Evolutionary conservation across 2,113 vertebrate genomes (phyloP).

Genomic region (Circaetus cinerascens): DNA sequence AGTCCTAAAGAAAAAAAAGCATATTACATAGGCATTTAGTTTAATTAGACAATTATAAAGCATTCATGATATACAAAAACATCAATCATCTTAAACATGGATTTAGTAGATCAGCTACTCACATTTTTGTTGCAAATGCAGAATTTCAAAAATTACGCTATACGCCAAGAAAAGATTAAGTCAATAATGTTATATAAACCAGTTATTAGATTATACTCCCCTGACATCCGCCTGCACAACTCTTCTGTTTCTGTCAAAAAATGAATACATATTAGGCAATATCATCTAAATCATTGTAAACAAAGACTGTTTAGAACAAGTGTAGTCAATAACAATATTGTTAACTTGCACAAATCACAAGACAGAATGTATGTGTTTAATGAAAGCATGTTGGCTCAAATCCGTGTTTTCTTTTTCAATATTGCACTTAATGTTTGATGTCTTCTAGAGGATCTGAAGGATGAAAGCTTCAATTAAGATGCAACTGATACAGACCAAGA

Average conservation of each 20-base stretch:
- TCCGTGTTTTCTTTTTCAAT: background rate
- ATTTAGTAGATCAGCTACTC: background rate
- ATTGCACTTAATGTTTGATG: background rate
- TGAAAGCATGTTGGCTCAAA: background rate
- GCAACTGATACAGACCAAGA: background rate
- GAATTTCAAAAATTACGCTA: background rate
- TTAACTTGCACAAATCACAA: background rate
- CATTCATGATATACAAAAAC: background rate
- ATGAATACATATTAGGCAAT: background rate
- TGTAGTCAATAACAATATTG: background rate
- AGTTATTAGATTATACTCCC: background rate
- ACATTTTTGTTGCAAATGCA: background rate
- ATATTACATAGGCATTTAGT: background rate
- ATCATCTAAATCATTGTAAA: background rate
- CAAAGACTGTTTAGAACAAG: background rate
- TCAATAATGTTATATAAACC: background rate
- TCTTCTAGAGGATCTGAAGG: background rate
- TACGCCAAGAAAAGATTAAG: background rate
- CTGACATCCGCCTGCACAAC: background rate
- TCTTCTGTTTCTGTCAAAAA: background rate
- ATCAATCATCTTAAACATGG: background rate
- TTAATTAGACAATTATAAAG: slow-evolving; percentile 6
- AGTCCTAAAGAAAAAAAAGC: background rate
- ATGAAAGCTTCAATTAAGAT: background rate
- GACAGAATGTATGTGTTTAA: background rate